A percentile compares a stretch with the other conserved stretches of the same genome.
These are phyloP conservation scores for Pseudocheirus occidentalis DNA, from an alignment of 2,797 vertebrate genomes.

Conservation along the genomic window DNA sequence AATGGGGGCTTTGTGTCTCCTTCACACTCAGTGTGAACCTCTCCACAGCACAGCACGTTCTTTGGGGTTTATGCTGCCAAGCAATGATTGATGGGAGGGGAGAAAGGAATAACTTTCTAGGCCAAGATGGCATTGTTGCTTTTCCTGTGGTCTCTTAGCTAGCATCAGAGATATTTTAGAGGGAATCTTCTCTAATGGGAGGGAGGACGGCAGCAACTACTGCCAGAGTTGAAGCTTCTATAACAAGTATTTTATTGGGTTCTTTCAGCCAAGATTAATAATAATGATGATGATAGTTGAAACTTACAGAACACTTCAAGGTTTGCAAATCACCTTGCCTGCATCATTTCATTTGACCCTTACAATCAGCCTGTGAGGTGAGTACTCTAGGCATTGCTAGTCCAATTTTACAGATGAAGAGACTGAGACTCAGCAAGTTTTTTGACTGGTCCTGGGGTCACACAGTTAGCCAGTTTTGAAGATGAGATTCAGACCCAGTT, in stretches of 20 bases:
- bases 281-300: not conserved
- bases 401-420: not conserved
- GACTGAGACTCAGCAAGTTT: not conserved
- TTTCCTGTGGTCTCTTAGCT: not conserved
- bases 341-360: not conserved
- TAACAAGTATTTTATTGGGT: not conserved
- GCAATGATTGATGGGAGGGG: not conserved
- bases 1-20: not conserved
- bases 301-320: not conserved
- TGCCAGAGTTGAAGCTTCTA: not conserved
- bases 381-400: not conserved
- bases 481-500: not conserved
- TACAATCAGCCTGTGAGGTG: not conserved
- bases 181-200: not conserved
- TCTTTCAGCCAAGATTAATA: not conserved
- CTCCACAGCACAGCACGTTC: not conserved
- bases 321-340: not conserved
- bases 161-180: not conserved
- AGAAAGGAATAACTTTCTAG: not conserved
- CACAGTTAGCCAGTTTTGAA: not conserved
- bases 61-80: not conserved
- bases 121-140: not conserved
- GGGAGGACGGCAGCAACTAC: not conserved
- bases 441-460: not conserved
- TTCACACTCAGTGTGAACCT: not conserved